A percentile compares a stretch with the other conserved stretches of the same genome.
Conservation (phyloP, 2,113 vertebrate species). For the Hystrix cristata region DNA sequence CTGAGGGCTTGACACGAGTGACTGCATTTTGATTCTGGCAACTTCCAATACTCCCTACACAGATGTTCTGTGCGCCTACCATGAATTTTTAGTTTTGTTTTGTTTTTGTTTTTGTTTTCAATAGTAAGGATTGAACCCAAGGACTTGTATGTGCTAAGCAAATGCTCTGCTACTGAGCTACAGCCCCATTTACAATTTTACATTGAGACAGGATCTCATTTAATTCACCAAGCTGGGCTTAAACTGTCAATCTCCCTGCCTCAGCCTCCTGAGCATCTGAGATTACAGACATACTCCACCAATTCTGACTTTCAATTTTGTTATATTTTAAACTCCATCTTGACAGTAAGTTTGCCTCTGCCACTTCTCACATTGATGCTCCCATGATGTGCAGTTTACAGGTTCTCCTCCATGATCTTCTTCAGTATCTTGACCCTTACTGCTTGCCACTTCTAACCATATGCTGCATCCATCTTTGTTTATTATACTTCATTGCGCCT, state of each 20-base stretch:
- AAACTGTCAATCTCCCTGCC: neutral
- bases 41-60: no score
- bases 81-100: neutral
- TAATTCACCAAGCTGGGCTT: neutral
- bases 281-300: neutral
- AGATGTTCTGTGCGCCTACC: rapidly evolving
- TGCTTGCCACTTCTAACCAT: rapidly evolving
- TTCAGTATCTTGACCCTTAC: neutral
- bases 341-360: rapidly evolving
- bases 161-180: neutral
- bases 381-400: rapidly evolving
- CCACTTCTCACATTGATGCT: neutral
- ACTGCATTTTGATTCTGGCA: neutral
- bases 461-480: neutral
- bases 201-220: neutral
- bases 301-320: neutral
- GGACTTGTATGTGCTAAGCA: neutral
- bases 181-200: neutral
- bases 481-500: neutral
- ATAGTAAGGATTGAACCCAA: neutral
- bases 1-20: neutral
- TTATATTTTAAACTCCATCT: rapidly evolving
- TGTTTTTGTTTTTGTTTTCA: neutral
- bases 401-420: rapidly evolving
- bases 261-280: neutral